A percentile compares a stretch with the other conserved stretches of the same genome.
Conservation (phyloP, 1,140 invertebrate species). For the Zelostemma sp. region DNA sequence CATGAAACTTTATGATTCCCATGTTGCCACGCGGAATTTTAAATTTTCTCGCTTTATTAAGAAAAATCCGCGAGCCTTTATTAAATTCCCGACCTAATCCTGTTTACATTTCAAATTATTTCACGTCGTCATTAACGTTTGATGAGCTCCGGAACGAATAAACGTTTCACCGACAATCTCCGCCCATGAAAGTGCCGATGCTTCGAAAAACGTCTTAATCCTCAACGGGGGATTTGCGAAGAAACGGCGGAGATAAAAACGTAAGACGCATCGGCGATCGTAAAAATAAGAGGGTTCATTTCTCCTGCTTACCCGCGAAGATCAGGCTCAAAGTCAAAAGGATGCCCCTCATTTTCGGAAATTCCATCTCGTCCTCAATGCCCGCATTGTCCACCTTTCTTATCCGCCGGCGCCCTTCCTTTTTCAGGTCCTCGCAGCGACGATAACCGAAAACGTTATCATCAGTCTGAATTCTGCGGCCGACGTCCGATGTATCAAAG, state of each 20-base stretch:
- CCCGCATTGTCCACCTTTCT: constrained; percentile 33
- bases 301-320: constrained; percentile 55
- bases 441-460: constrained; percentile 12
- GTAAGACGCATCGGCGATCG: no score
- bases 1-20: neutral
- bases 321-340: constrained; percentile 58
- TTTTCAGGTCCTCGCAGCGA: neutral
- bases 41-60: neutral
- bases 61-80: no score
- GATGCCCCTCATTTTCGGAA: constrained; percentile 57
- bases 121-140: no score
- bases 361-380: constrained; percentile 35
- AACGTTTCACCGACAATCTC: no score
- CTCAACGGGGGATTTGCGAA: no score
- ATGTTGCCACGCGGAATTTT: neutral
- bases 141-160: no score
- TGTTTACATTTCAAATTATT: no score
- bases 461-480: neutral
- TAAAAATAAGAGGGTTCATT: no score
- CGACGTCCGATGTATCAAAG: neutral
- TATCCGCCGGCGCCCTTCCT: neutral
- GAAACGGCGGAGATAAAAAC: no score
- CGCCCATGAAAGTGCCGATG: no score
- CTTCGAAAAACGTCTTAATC: no score
- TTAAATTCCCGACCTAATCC: no score